Evolutionary conservation across 1,140 invertebrate species (phyloP).

Genomic region (Lysiphlebus fabarum): DNA sequence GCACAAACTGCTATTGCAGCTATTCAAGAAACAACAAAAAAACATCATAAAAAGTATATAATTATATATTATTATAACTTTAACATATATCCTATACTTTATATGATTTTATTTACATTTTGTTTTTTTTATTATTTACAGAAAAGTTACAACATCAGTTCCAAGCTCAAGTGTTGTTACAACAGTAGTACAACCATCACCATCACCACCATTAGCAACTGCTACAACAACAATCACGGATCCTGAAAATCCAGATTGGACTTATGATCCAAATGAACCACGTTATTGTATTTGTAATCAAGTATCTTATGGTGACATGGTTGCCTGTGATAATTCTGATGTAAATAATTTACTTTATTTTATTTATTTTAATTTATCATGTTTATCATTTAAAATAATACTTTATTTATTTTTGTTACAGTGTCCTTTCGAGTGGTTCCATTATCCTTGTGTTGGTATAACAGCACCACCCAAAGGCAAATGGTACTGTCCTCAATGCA

Average conservation of each 20-base stretch:
- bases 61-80: too few species aligned
- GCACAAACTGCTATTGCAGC: conserved; percentile 77
- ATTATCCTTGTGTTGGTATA: conserved; percentile 95
- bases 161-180: conserved; percentile 48
- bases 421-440: conserved; percentile 98
- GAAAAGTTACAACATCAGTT: conserved; percentile 49
- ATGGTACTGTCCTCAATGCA: conserved; percentile 97
- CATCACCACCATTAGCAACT: conserved; percentile 29
- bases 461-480: conserved; percentile 94
- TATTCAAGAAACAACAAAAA: conserved; percentile 65
- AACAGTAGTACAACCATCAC: conserved; percentile 40
- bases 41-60: conserved; percentile 66
- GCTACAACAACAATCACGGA: conserved; percentile 48
- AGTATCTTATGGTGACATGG: conserved; percentile 98
- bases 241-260: conserved; percentile 68
- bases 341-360: conserved; percentile 63
- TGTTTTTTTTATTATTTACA: conserved; percentile 26
- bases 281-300: conserved; percentile 97
- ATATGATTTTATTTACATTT: too few species aligned
- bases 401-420: conserved; percentile 56
- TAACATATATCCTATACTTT: too few species aligned
- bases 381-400: too few species aligned
- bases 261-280: conserved; percentile 88
- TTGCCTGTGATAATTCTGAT: conserved; percentile 96
- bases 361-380: too few species aligned